Percentiles rank a stretch among this genome's conserved stretches.
Conservation (phyloP, 2,888 invertebrate species). For the Palloptera scutellata region DNA sequence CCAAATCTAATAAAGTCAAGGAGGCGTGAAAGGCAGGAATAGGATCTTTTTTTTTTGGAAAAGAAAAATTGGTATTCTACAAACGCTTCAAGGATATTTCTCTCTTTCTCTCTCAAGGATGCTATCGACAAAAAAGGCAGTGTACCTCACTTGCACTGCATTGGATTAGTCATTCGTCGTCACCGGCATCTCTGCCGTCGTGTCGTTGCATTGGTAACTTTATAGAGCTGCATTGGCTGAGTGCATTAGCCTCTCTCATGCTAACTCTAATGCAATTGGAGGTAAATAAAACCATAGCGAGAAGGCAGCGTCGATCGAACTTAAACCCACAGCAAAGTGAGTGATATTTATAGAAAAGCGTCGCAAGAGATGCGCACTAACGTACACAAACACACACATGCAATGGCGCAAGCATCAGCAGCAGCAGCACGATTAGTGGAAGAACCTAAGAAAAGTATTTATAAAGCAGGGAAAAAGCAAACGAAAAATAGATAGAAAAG, state of each 20-base stretch:
- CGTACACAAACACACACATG: neutral
- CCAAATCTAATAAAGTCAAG: too few species aligned
- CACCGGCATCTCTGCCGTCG: neutral
- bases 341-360: constrained; percentile 20
- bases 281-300: neutral
- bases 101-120: too few species aligned
- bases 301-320: neutral
- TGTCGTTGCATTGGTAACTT: constrained; percentile 7
- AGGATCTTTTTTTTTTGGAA: too few species aligned
- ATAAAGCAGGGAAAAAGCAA: neutral
- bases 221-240: neutral
- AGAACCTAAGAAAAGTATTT: constrained; percentile 3
- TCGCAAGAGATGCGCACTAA: neutral
- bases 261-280: neutral
- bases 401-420: too few species aligned
- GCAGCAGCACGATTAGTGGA: neutral
- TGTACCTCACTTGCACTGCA: too few species aligned
- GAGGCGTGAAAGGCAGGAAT: too few species aligned
- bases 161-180: too few species aligned
- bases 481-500: neutral
- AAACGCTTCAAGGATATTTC: too few species aligned
- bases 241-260: constrained; percentile 8
- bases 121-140: too few species aligned
- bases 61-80: too few species aligned
- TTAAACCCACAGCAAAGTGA: constrained; percentile 6